These are phyloP conservation scores for Ellobium chinense DNA, from an alignment of 2,888 invertebrate species.

Conservation along the genomic window DNA sequence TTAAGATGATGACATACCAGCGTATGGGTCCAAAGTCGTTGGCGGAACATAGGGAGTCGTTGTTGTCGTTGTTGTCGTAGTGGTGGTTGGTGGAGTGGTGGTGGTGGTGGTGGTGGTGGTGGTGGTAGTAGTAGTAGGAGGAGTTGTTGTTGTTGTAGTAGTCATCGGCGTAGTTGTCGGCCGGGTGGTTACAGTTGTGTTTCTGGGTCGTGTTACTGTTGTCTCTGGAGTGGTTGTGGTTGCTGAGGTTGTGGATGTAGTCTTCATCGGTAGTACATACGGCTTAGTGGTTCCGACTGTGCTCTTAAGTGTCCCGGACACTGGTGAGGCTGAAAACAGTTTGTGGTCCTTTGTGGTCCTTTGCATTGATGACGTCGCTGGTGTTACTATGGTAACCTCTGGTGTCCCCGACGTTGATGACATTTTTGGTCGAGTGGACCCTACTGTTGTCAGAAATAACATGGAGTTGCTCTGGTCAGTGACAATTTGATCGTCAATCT, in stretches of 20 bases:
- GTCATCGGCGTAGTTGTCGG: conserved; percentile 1
- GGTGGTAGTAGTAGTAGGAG: conserved; percentile 12
- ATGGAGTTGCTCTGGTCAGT: too few relatives aligned
- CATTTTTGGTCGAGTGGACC: too few relatives aligned
- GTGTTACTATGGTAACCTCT: too few relatives aligned
- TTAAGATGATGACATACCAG: background rate
- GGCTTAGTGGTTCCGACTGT: too few relatives aligned
- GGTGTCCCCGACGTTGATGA: too few relatives aligned
- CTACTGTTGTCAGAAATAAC: too few relatives aligned
- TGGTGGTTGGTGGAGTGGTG: conserved; percentile 9
- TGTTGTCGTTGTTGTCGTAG: conserved; percentile 14
- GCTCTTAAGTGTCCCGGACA: too few relatives aligned
- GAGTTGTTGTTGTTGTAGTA: conserved; percentile 6
- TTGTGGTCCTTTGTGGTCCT: too few relatives aligned
- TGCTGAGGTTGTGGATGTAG: background rate
- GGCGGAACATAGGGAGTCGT: conserved; percentile 4
- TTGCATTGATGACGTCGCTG: too few relatives aligned
- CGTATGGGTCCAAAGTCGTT: background rate
- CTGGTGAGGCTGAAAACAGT: too few relatives aligned
- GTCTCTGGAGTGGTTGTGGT: background rate
- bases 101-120: conserved; percentile 21
- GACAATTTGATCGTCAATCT: too few relatives aligned
- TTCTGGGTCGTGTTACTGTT: background rate
- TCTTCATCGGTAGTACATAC: too few relatives aligned
- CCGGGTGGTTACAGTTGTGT: background rate